Conservation (phyloP, 2,888 invertebrate species). For the Labia minor region DNA sequence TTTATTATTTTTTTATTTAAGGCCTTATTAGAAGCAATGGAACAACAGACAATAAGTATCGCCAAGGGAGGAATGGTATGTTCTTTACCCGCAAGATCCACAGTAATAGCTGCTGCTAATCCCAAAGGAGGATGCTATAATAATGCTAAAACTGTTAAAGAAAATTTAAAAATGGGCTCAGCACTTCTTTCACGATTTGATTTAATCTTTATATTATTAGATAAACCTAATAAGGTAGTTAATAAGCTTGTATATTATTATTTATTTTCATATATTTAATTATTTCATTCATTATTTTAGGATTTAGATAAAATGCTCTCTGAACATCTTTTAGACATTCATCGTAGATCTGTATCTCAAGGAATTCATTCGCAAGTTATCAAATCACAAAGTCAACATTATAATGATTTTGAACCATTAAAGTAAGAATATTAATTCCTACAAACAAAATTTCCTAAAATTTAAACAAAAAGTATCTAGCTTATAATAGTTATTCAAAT, state of each 20-base stretch:
- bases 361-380: slow-evolving; percentile 16
- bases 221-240: slow-evolving; percentile 68
- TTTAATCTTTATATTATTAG: slow-evolving; percentile 79
- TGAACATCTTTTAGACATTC: slow-evolving; percentile 72
- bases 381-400: neutral
- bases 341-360: slow-evolving; percentile 31
- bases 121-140: slow-evolving; percentile 83
- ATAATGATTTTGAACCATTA: neutral
- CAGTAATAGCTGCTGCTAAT: slow-evolving; percentile 87
- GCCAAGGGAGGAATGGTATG: slow-evolving; percentile 85
- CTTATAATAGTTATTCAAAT: too few species aligned
- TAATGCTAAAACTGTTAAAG: slow-evolving; percentile 71
- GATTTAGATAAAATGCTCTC: slow-evolving; percentile 64
- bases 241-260: neutral
- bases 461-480: neutral
- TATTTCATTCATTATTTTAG: slow-evolving; percentile 37
- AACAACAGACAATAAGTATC: slow-evolving; percentile 80
- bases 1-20: slow-evolving; percentile 30
- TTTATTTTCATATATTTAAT: neutral
- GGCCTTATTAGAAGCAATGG: slow-evolving; percentile 87
- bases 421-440: neutral
- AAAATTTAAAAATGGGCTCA: slow-evolving; percentile 78
- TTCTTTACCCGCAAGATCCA: slow-evolving; percentile 68
- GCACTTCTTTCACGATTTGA: slow-evolving; percentile 86
- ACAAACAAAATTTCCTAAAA: slow-evolving; percentile 13